A percentile compares a stretch with the other conserved stretches of the same genome.
phyloP scores from a whole-genome alignment of 2,888 invertebrate genomes.

The Aricia artaxerxes region DNA sequence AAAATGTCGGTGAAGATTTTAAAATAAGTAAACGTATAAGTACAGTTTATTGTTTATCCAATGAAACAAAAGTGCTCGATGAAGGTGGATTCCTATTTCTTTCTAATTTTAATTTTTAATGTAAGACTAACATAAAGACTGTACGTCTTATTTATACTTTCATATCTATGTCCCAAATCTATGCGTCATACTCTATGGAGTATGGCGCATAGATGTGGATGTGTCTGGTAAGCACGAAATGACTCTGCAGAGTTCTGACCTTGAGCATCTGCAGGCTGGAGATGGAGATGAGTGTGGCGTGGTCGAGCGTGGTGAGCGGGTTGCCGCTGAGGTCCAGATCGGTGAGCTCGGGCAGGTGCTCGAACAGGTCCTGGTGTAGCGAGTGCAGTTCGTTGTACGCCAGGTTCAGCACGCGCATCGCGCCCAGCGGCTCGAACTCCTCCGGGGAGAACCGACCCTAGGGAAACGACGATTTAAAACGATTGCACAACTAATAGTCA shows the following conservation, averaged over 20 bases:
- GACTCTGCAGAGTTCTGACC: constrained; percentile 62
- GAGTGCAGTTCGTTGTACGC: constrained; percentile 86
- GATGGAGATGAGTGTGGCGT: constrained; percentile 83
- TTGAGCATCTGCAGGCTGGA: constrained; percentile 82
- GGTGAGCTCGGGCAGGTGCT: constrained; percentile 85
- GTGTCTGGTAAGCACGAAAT: no score
- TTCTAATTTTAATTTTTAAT: no score
- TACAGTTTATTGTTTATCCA: no score
- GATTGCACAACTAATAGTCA: not conserved
- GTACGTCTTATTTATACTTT: no score
- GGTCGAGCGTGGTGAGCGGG: constrained; percentile 84
- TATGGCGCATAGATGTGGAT: no score
- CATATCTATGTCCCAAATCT: no score
- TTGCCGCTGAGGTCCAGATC: constrained; percentile 87
- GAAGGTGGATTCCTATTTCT: no score
- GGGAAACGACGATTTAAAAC: not conserved
- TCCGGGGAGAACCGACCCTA: constrained; percentile 68
- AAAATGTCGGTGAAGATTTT: no score
- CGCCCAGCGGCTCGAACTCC: constrained; percentile 80
- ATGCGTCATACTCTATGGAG: no score
- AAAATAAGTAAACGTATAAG: no score
- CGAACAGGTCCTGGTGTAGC: constrained; percentile 86
- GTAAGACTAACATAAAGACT: no score
- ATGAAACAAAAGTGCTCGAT: no score
- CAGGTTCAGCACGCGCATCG: constrained; percentile 82